These are phyloP conservation scores for Glaucidium brasilianum DNA, from an alignment of 2,113 vertebrate species.

Conservation along the genomic window DNA sequence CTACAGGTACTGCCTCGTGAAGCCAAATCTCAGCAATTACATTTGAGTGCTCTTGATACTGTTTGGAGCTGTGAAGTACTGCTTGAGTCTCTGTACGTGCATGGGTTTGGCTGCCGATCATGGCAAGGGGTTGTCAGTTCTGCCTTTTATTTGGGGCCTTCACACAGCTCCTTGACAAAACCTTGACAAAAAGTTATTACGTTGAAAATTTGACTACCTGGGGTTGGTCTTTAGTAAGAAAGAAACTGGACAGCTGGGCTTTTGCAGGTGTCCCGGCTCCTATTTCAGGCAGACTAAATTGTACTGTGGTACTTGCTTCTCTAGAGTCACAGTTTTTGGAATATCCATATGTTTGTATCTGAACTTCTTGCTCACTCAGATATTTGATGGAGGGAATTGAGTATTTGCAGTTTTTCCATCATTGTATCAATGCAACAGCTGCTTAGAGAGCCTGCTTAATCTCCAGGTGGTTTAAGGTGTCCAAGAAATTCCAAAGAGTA, in stretches of 20 bases:
- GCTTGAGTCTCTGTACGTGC: not conserved
- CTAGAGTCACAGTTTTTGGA: not conserved
- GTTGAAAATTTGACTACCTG: not conserved
- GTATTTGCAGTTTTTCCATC: not conserved
- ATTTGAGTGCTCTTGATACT: not conserved
- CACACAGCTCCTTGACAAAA: not conserved
- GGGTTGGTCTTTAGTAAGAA: not conserved
- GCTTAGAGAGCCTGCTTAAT: not conserved
- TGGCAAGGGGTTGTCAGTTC: not conserved
- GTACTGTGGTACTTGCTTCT: accelerated
- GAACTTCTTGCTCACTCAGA: not conserved
- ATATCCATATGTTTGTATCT: not conserved
- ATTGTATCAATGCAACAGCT: accelerated
- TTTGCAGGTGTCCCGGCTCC: not conserved
- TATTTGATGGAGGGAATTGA: not conserved
- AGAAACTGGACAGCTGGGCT: not conserved
- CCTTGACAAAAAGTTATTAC: not conserved
- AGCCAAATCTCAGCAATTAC: not conserved
- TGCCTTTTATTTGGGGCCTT: not conserved
- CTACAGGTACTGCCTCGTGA: not conserved
- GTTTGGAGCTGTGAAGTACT: not conserved
- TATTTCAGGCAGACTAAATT: not conserved
- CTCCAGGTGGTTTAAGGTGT: not conserved
- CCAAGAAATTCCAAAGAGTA: not conserved
- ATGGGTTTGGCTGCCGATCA: not conserved